These are phyloP conservation scores for Drosophila ambigua DNA, from an alignment of 1,140 invertebrate species.

Conservation along the genomic window DNA sequence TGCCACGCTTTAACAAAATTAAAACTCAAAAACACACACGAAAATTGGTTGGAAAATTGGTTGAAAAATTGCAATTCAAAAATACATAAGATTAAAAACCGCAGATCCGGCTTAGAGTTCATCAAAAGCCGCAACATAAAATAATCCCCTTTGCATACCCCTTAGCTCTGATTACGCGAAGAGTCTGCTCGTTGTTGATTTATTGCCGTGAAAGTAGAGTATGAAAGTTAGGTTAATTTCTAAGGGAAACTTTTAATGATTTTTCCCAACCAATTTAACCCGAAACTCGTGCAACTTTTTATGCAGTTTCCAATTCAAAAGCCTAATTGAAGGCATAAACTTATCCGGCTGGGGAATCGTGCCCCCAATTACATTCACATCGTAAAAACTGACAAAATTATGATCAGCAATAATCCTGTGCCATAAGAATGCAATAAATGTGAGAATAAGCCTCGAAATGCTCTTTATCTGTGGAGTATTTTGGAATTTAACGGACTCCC, in stretches of 20 bases:
- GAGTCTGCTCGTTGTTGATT: too few species aligned
- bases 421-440: slow-evolving; percentile 51
- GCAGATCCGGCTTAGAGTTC: too few species aligned
- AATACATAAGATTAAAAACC: neutral
- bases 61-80: neutral
- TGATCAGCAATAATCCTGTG: neutral
- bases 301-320: slow-evolving; percentile 40
- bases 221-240: neutral
- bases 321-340: slow-evolving; percentile 62
- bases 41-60: neutral
- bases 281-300: slow-evolving; percentile 21
- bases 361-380: slow-evolving; percentile 50
- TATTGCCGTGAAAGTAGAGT: too few species aligned
- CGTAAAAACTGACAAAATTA: slow-evolving; percentile 30
- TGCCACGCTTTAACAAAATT: neutral
- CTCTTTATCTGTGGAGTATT: slow-evolving; percentile 1
- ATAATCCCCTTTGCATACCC: too few species aligned
- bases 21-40: neutral
- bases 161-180: too few species aligned
- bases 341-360: slow-evolving; percentile 50
- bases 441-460: slow-evolving; percentile 20
- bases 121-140: too few species aligned
- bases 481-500: slow-evolving; percentile 20
- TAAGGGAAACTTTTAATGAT: slow-evolving; percentile 26
- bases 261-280: slow-evolving; percentile 4